phyloP scores from a whole-genome alignment of 2,888 invertebrate genomes.

The Helleia helle region DNA sequence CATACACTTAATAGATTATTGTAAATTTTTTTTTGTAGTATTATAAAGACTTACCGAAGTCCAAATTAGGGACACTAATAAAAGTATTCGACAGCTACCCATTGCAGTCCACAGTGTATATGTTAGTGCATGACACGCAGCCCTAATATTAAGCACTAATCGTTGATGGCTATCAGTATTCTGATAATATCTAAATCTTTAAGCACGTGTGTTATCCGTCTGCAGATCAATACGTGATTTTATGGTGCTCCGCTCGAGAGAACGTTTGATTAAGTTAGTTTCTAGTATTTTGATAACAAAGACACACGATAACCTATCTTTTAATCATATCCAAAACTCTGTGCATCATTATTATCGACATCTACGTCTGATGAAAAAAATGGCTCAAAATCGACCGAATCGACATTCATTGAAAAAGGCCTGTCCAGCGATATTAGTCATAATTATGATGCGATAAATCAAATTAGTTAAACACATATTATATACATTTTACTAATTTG shows the following conservation, averaged over 20 bases:
- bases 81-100: background rate
- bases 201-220: slow-evolving; percentile 16
- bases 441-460: too few relatives aligned
- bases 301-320: too few relatives aligned
- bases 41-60: slow-evolving; percentile 5
- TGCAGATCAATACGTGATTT: slow-evolving; percentile 16
- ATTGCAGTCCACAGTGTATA: background rate
- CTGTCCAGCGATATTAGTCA: too few relatives aligned
- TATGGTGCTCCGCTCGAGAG: slow-evolving; percentile 1
- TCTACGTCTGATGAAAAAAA: too few relatives aligned
- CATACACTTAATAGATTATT: background rate
- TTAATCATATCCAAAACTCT: too few relatives aligned
- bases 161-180: slow-evolving; percentile 10
- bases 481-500: too few relatives aligned
- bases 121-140: background rate
- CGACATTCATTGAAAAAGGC: too few relatives aligned
- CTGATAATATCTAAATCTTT: slow-evolving; percentile 12
- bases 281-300: slow-evolving; percentile 1
- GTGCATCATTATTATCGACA: too few relatives aligned
- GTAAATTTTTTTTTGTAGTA: too few relatives aligned
- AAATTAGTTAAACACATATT: too few relatives aligned
- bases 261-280: background rate
- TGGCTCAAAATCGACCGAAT: too few relatives aligned
- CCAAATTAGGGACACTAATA: slow-evolving; percentile 3
- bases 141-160: background rate